Base-by-base conservation (phyloP, 2,113 vertebrate genomes). In the Sebastes schlegelii region DNA sequence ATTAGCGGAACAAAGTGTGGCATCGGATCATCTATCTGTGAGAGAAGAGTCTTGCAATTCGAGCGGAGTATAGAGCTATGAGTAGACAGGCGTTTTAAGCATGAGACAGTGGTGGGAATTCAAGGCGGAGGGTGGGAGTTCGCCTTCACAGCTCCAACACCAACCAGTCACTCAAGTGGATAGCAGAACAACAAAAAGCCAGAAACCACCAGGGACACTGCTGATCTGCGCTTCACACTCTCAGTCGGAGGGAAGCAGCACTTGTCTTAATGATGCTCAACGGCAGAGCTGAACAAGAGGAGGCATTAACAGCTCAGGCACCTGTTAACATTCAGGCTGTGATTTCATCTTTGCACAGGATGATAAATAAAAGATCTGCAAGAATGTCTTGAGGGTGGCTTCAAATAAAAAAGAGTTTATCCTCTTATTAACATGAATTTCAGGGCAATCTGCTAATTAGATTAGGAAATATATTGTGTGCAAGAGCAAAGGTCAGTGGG, bases 1-100 rank as follows among this genome's bases (percentile, higher is more conserved):
- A 92, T 89, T 86, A 89, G 81, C 7, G 82, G 80, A 89, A 86
- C 79, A 83, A 82, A 77, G 76, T 67, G 63, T 45, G 71, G 63
- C 68, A n/a, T 48, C 49, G 48, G 84, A 86, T 83, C 77, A 63
- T 80, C 72, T 70, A 11, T 66, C 83, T 69, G 68, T 8, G 70
- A 83, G 65, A 72, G 64, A 26, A 26, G 26, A 80, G 84, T 72
- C 74, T 57, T 26, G 74, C 61, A 63, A 80, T 80, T 77, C 16
- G 65, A 75, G 71, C 71, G 40, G 76, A 87, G 83, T 71, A 69
- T 4, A n/a, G 74, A 78, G 74, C 63, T 58, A 55, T 11, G 67
- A 81, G 60, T 55, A 81, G 61, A 75, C 62, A 21, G 81, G 79
- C 62, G 46, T 70, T 86, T 60, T 16, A 26, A 63, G 79, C 21